These are phyloP conservation scores for Hylomyscus alleni DNA, from an alignment of 2,797 vertebrate species.

Conservation along the genomic window DNA sequence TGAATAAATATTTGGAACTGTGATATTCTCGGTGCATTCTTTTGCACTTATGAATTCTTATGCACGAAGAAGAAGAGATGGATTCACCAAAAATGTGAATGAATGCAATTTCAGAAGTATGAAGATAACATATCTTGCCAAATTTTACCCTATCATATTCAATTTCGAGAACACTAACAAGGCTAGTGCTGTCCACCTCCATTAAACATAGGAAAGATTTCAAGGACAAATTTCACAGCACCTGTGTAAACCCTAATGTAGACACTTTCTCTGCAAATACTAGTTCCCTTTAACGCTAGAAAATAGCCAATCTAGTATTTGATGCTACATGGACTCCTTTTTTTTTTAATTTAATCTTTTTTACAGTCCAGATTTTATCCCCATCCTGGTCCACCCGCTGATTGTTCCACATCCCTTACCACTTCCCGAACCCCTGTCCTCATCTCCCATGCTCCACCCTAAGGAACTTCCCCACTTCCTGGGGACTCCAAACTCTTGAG, in stretches of 20 bases:
- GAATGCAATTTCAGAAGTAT: background rate
- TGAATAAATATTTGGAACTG: slow-evolving; percentile 50
- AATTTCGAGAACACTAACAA: background rate
- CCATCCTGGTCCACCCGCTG: too few relatives aligned
- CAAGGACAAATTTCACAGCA: background rate
- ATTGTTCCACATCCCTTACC: too few relatives aligned
- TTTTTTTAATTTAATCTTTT: too few relatives aligned
- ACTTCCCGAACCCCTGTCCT: too few relatives aligned
- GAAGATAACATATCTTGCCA: background rate
- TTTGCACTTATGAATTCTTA: too few relatives aligned
- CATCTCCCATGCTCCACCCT: too few relatives aligned
- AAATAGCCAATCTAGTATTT: background rate
- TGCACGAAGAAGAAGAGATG: background rate
- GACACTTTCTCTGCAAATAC: rapidly evolving
- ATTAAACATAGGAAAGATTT: background rate
- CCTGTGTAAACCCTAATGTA: background rate
- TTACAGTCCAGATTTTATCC: too few relatives aligned
- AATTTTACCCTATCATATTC: background rate
- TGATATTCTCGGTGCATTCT: background rate
- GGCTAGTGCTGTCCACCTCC: background rate
- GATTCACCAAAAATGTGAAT: background rate
- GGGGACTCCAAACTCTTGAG: too few relatives aligned
- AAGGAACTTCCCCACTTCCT: too few relatives aligned
- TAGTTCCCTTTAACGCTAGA: background rate
- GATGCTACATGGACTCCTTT: background rate